Evolutionary conservation across 2,797 vertebrate species (phyloP), one percentile per base, ranked within the genome.

Genomic region (Pitangus sulphuratus): DNA sequence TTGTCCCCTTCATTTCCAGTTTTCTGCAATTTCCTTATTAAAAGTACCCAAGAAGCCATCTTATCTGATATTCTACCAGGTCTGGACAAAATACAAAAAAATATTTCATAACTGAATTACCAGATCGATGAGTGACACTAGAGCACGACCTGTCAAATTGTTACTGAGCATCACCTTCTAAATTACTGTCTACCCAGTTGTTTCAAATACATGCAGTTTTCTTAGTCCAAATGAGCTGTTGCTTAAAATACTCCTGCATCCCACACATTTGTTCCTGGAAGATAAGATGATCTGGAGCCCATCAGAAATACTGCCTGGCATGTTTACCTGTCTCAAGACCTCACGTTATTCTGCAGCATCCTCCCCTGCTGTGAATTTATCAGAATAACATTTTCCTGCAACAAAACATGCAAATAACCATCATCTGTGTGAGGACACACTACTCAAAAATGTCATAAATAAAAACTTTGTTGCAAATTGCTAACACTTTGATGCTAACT

Each of bases 221-320:
- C 48, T 74, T 95, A 97, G 93, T 79, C 96, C 95, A 97, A 98
- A 97, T 87, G 90, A 97, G 84, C 93, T 85, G 90, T 83, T 97
- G 94, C 97, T 97, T 97, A 97, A 97, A 98, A 98, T 96, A 97
- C 94, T 86, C 81, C 81, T 74, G 88, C 92, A 56, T 91, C 95
- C 96, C 91, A 97, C 96, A 95, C 93, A 33, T 90, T 98, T 97
- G 97, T 96, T 97, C 98, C 97, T 97, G 92, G 97, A 97, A 96
- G 95, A 93, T 84, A 96, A 96, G 39, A 69, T 44, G 91, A 94
- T 82, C 39, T 39, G 76, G 65, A 96, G 92, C 85, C 84, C 88
- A 95, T 94, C 87, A 92, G 94, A 97, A 97, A 96, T 37, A 87
- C 84, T 3, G 93, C 86, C 92, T 96, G 92, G 88, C 87, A 95